Percentiles rank a stretch among this genome's conserved stretches.
phyloP scores from a whole-genome alignment of 2,113 vertebrate genomes.

The Nothobranchius kuhntae region DNA sequence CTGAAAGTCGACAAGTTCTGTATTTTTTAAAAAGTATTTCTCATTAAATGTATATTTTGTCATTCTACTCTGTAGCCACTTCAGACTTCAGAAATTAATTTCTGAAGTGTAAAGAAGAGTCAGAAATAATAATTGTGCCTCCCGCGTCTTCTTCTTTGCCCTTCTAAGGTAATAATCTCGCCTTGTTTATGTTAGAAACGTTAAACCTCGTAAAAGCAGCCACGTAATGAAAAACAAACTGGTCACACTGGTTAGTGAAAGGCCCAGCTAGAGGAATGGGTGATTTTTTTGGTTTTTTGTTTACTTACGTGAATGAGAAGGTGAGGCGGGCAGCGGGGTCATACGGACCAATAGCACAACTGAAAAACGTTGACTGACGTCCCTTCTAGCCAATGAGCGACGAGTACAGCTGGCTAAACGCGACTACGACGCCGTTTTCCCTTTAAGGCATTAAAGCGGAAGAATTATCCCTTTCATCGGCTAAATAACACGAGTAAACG shows the following conservation, averaged over 20 bases:
- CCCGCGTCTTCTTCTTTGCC: too few relatives aligned
- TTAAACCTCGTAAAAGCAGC: neutral
- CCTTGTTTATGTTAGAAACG: neutral
- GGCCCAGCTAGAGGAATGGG: neutral
- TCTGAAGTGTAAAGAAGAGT: too few relatives aligned
- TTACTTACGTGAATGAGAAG: constrained; percentile 53
- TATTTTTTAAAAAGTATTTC: too few relatives aligned
- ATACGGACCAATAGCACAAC: constrained; percentile 31
- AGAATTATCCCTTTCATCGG: constrained; percentile 7
- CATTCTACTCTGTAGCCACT: too few relatives aligned
- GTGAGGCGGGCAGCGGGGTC: neutral
- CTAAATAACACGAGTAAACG: constrained; percentile 13
- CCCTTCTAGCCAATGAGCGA: constrained; percentile 39
- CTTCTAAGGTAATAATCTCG: too few relatives aligned
- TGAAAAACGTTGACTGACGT: constrained; percentile 16
- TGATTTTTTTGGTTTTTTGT: constrained; percentile 59
- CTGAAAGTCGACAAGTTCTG: too few relatives aligned
- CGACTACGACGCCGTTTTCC: constrained; percentile 39
- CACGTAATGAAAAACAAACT: constrained; percentile 44
- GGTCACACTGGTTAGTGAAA: constrained; percentile 3
- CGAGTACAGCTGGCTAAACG: constrained; percentile 45
- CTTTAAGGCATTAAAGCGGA: constrained; percentile 30
- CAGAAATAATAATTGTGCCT: too few relatives aligned
- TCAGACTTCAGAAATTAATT: too few relatives aligned
- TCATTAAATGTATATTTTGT: too few relatives aligned